Conservation (phyloP, 64 coral and sea anemone genomes). For the Cladopsammia gracilis region DNA sequence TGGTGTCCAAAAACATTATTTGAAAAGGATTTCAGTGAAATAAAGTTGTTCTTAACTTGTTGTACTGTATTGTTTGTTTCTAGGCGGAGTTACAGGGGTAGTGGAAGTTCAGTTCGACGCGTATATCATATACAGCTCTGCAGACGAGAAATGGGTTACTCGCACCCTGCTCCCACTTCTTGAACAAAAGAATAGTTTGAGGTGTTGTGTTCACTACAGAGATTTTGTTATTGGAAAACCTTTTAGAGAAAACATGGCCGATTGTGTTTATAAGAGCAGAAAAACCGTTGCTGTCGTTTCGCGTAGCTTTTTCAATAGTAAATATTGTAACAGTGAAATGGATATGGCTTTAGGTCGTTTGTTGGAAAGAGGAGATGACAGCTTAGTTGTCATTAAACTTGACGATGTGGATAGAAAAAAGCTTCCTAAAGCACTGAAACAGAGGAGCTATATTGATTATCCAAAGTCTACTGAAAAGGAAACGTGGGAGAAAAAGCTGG, state of each 20-base stretch:
- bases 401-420: constrained; percentile 9
- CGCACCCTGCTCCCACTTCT: background rate
- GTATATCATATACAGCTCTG: constrained; percentile 35
- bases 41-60: too few species aligned
- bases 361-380: background rate
- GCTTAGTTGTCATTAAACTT: constrained; percentile 32
- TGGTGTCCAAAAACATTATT: too few species aligned
- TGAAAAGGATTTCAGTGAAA: too few species aligned
- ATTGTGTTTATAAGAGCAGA: constrained; percentile 33
- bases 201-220: constrained; percentile 30
- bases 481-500: constrained; percentile 30
- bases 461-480: constrained; percentile 1
- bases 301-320: constrained; percentile 38
- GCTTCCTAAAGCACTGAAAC: constrained; percentile 14
- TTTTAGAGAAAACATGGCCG: constrained; percentile 45
- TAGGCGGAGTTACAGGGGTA: too few species aligned
- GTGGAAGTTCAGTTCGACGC: background rate
- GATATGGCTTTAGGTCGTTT: constrained; percentile 15
- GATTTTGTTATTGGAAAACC: constrained; percentile 39
- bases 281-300: constrained; percentile 50
- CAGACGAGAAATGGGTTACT: constrained; percentile 11
- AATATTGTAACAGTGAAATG: constrained; percentile 13
- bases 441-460: constrained; percentile 52
- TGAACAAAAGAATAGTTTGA: constrained; percentile 23
- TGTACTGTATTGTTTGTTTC: too few species aligned